Conservation (phyloP, 2,797 vertebrate species). For the Myotis pilosus region DNA sequence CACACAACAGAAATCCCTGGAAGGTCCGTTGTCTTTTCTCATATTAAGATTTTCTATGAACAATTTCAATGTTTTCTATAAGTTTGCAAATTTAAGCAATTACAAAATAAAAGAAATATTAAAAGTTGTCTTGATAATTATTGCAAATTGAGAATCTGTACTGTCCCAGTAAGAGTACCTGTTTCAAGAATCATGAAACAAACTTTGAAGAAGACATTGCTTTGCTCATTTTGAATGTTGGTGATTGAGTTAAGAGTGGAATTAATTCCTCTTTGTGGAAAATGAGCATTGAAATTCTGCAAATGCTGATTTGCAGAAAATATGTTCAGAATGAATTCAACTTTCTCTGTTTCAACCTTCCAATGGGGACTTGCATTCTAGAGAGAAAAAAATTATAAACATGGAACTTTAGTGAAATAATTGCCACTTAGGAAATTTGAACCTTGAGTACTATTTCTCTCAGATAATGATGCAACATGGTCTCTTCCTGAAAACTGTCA, state of each 20-base stretch:
- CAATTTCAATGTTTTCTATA: conserved; percentile 43
- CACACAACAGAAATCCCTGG: conserved; percentile 47
- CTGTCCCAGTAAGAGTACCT: conserved; percentile 58
- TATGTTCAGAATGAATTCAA: conserved; percentile 72
- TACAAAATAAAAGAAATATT: conserved; percentile 70
- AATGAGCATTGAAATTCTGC: conserved; percentile 77
- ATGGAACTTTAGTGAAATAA: neutral
- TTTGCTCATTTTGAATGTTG: conserved; percentile 74
- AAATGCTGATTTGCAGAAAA: conserved; percentile 77
- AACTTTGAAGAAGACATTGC: conserved; percentile 80
- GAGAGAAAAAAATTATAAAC: conserved; percentile 43
- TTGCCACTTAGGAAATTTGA: neutral
- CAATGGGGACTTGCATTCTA: conserved; percentile 69
- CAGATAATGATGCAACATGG: neutral
- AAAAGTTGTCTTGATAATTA: conserved; percentile 77
- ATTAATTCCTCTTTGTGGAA: conserved; percentile 78
- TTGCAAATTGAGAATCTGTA: conserved; percentile 46
- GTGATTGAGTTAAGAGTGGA: conserved; percentile 58
- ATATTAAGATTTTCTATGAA: conserved; percentile 65
- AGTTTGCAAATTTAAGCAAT: conserved; percentile 41
- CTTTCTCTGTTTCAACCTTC: conserved; percentile 70
- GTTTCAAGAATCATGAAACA: conserved; percentile 78
- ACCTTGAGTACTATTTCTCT: neutral
- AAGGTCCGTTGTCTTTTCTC: neutral
- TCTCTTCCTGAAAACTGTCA: neutral